Evolutionary conservation across 1,140 invertebrate species (phyloP).

Genomic region (Platyura marginata): DNA sequence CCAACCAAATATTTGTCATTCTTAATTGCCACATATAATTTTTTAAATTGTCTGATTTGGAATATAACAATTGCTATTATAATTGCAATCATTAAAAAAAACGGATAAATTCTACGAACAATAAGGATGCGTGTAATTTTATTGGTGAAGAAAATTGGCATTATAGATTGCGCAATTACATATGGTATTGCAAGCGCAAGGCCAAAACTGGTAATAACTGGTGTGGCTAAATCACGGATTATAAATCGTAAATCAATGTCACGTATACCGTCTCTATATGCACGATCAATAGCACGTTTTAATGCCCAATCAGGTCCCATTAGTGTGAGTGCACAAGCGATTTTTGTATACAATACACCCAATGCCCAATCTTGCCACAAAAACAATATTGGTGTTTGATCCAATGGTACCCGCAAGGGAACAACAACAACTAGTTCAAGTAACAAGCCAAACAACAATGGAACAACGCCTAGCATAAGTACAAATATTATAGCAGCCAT

Average conservation of each 20-base stretch:
- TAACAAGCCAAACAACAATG: constrained; percentile 78
- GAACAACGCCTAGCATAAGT: constrained; percentile 79
- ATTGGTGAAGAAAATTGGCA: constrained; percentile 59
- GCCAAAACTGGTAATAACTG: constrained; percentile 73
- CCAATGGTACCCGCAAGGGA: constrained; percentile 77
- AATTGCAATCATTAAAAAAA: constrained; percentile 52
- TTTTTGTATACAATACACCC: constrained; percentile 93
- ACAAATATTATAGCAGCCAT: constrained; percentile 39
- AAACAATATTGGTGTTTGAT: constrained; percentile 88
- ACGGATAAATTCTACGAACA: constrained; percentile 79
- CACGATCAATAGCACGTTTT: constrained; percentile 75
- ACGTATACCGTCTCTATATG: constrained; percentile 75
- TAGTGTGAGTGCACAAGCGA: constrained; percentile 89
- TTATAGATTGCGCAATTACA: constrained; percentile 61
- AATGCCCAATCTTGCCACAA: constrained; percentile 96
- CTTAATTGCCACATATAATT: constrained; percentile 95
- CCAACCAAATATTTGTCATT: constrained; percentile 98
- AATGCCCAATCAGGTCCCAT: constrained; percentile 96
- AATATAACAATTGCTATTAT: constrained; percentile 50
- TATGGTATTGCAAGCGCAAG: constrained; percentile 80
- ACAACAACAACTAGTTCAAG: constrained; percentile 84
- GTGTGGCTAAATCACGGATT: constrained; percentile 66
- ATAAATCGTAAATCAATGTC: constrained; percentile 85
- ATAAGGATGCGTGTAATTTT: constrained; percentile 58
- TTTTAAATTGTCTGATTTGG: constrained; percentile 73